phyloP scores from a whole-genome alignment of 2,888 invertebrate species.

The Ophraella communa region DNA sequence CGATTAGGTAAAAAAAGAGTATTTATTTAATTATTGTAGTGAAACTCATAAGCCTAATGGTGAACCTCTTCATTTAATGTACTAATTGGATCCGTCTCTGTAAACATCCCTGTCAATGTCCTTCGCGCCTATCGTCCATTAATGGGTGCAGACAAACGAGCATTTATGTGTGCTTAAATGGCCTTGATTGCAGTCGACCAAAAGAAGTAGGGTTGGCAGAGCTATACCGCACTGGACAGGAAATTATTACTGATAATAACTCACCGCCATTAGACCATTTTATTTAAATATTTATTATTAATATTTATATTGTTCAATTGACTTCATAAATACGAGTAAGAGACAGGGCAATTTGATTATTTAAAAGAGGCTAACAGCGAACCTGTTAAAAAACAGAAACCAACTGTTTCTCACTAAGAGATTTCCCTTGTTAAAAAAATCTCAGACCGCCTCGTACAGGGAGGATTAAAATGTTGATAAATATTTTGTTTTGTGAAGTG shows the following conservation, averaged over 20 bases:
- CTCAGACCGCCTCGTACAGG: too few species aligned
- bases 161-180: slow-evolving; percentile 19
- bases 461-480: too few species aligned
- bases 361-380: too few species aligned
- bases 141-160: slow-evolving; percentile 2
- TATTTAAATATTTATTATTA: slow-evolving; percentile 7
- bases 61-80: neutral
- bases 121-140: slow-evolving; percentile 2
- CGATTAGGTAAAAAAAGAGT: too few species aligned
- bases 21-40: neutral
- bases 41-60: neutral
- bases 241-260: slow-evolving; percentile 29
- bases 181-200: slow-evolving; percentile 29
- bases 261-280: slow-evolving; percentile 18
- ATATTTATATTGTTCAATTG: neutral
- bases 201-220: slow-evolving; percentile 21
- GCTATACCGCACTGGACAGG: slow-evolving; percentile 21
- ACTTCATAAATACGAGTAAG: neutral
- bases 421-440: too few species aligned
- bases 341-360: too few species aligned
- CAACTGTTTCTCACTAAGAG: too few species aligned
- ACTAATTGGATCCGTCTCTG: neutral
- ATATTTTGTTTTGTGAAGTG: too few species aligned
- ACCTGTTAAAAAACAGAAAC: too few species aligned
- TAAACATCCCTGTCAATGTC: slow-evolving; percentile 11